phyloP scores from a whole-genome alignment of 2,113 vertebrate genomes.

The Lontra canadensis region DNA sequence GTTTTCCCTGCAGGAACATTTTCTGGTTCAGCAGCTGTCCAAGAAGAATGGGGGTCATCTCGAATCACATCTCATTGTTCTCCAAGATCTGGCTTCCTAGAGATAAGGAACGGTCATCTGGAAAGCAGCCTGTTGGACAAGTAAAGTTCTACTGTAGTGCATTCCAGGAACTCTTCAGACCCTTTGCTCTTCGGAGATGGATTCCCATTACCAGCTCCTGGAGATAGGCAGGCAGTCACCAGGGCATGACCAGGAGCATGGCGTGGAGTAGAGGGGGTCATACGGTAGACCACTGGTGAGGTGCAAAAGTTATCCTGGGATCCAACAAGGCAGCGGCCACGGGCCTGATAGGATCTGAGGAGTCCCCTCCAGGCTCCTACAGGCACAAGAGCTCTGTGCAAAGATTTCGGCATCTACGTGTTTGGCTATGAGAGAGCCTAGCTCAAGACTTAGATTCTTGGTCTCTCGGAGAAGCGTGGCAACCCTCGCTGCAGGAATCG shows the following conservation, averaged over 20 bases:
- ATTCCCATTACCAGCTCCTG: background rate
- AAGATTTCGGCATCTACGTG: background rate
- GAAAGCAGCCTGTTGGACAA: background rate
- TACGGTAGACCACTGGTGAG: no score
- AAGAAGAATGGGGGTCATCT: background rate
- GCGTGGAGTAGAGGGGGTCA: fast-evolving
- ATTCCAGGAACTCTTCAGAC: background rate
- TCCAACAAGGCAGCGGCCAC: background rate
- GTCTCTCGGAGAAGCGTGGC: background rate
- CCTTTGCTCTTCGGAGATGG: background rate
- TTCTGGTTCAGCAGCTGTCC: background rate
- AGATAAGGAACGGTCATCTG: background rate
- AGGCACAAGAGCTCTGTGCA: fast-evolving
- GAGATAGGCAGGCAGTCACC: background rate
- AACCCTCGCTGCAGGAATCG: background rate
- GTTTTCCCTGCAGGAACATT: background rate
- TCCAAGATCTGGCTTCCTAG: background rate
- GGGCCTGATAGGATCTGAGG: background rate
- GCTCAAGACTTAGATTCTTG: background rate
- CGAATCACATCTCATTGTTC: background rate
- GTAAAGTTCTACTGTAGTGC: background rate
- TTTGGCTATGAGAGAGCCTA: background rate
- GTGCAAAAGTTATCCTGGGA: background rate
- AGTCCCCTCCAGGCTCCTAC: background rate
- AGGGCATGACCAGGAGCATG: background rate